phyloP scores from a whole-genome alignment of 2,888 invertebrate genomes.

The Smittia aterrima region DNA sequence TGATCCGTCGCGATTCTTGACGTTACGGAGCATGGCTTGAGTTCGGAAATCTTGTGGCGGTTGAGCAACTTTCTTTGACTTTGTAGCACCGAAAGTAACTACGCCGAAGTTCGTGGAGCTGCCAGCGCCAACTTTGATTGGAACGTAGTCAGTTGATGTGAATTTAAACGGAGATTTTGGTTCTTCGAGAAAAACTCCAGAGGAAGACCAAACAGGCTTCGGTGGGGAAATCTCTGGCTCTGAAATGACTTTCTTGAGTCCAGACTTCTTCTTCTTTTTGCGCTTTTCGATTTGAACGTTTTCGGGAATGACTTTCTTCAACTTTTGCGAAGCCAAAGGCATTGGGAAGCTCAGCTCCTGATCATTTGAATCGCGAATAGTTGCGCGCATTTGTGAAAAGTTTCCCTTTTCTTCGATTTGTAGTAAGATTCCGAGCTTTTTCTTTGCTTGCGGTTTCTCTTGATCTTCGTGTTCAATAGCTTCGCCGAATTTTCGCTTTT shows the following conservation, averaged over 20 bases:
- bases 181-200: conserved; percentile 26
- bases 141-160: background rate
- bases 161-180: background rate
- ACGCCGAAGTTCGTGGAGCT: background rate
- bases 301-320: conserved; percentile 24
- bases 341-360: background rate
- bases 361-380: no score
- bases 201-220: conserved; percentile 16
- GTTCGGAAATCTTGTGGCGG: background rate
- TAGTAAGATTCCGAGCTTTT: background rate
- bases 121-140: background rate
- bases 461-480: background rate
- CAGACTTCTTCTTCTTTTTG: background rate
- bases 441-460: background rate
- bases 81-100: background rate
- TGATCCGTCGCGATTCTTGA: background rate
- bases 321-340: background rate
- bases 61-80: background rate
- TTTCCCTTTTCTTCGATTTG: conserved; percentile 3
- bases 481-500: background rate
- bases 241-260: background rate
- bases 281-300: background rate
- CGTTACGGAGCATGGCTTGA: background rate
- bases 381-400: background rate
- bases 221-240: background rate